A percentile compares a stretch with the other conserved stretches of the same genome.
These are phyloP conservation scores for Callionymus lyra DNA, from an alignment of 2,113 vertebrate species.

Conservation along the genomic window DNA sequence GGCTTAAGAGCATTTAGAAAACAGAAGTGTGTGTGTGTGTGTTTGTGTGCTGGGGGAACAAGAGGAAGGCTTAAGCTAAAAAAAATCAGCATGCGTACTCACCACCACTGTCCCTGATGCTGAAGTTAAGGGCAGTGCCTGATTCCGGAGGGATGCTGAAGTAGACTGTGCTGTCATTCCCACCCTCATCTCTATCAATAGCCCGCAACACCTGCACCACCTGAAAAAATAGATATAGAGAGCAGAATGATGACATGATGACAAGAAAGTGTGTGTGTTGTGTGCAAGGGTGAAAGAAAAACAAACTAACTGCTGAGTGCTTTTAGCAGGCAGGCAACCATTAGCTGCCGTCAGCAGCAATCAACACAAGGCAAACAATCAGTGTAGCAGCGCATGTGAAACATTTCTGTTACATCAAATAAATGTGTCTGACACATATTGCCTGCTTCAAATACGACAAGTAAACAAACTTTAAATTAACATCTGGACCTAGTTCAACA, in stretches of 20 bases:
- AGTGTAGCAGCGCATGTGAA: constrained; percentile 24
- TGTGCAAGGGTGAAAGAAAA: constrained; percentile 5
- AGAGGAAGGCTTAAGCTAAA: constrained; percentile 9
- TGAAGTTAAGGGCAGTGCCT: constrained; percentile 74
- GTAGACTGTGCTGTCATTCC: constrained; percentile 76
- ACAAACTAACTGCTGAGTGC: constrained; percentile 13
- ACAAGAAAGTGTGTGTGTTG: neutral
- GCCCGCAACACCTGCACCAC: constrained; percentile 79
- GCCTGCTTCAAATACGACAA: constrained; percentile 11
- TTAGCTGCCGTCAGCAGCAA: constrained; percentile 38
- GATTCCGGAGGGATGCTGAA: constrained; percentile 76
- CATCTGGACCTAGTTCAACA: too few species aligned
- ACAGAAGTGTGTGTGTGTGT: constrained; percentile 4
- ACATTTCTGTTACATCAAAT: constrained; percentile 21
- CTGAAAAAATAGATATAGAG: constrained; percentile 61
- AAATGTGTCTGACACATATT: constrained; percentile 31
- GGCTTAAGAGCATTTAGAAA: constrained; percentile 18
- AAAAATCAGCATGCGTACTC: constrained; percentile 38
- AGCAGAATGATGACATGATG: constrained; percentile 14
- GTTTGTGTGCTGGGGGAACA: constrained; percentile 7
- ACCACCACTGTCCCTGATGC: constrained; percentile 78
- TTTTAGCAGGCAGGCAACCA: constrained; percentile 36
- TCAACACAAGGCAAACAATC: constrained; percentile 49
- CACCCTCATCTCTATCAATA: constrained; percentile 77
- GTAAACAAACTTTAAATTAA: too few species aligned